Evolutionary conservation across 2,888 invertebrate species (phyloP).

Genomic region (Mythimna lalbum): DNA sequence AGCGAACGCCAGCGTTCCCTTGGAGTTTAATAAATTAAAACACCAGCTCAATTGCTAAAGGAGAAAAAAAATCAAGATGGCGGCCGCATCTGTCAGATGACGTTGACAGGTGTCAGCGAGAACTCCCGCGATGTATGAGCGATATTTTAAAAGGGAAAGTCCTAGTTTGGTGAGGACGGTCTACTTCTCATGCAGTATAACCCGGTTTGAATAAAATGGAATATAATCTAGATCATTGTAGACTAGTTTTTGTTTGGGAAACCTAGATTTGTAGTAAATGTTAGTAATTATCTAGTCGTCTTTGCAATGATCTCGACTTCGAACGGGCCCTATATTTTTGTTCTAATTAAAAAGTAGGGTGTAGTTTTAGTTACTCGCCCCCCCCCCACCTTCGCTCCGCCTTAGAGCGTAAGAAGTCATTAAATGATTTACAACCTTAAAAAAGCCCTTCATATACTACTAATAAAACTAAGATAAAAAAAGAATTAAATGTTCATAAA

Average conservation of each 20-base stretch:
- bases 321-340: too few relatives aligned
- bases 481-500: background rate
- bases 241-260: constrained; percentile 8
- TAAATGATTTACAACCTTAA: too few relatives aligned
- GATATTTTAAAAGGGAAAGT: constrained; percentile 49
- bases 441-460: background rate
- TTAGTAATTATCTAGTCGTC: too few relatives aligned
- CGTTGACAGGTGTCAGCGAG: constrained; percentile 8
- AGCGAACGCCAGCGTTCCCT: too few relatives aligned
- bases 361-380: too few relatives aligned
- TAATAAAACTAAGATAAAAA: background rate
- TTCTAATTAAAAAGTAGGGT: too few relatives aligned
- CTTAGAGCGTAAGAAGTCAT: too few relatives aligned
- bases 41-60: too few relatives aligned
- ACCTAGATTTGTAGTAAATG: constrained; percentile 14
- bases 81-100: constrained; percentile 11
- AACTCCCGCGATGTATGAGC: constrained; percentile 10
- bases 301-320: too few relatives aligned
- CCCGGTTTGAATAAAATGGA: constrained; percentile 35
- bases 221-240: constrained; percentile 24
- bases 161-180: constrained; percentile 34
- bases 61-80: constrained; percentile 3
- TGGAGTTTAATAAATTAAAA: too few relatives aligned
- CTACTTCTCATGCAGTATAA: constrained; percentile 37
- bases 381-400: too few relatives aligned